Percentiles rank a stretch among this genome's conserved stretches.
Conservation (phyloP, 1,140 invertebrate genomes). For the Aradophagus sp. region DNA sequence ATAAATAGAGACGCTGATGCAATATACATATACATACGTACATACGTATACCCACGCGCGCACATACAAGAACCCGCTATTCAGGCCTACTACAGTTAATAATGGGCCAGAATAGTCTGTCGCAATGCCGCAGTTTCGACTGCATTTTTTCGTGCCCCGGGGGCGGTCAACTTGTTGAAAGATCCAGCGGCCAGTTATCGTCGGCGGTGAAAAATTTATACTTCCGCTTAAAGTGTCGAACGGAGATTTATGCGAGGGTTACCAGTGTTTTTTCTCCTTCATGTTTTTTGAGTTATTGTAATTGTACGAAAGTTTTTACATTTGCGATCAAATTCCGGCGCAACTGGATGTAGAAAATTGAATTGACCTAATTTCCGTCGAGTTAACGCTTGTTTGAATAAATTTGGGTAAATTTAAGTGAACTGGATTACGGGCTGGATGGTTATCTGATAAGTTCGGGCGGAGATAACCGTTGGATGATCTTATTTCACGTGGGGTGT, state of each 20-base stretch:
- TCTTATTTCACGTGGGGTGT: too few relatives aligned
- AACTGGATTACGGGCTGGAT: too few relatives aligned
- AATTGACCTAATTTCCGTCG: too few relatives aligned
- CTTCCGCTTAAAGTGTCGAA: conserved; percentile 16
- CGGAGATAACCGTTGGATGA: too few relatives aligned
- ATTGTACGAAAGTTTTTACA: conserved; percentile 2
- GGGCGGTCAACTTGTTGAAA: conserved; percentile 37
- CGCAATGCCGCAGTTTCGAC: conserved; percentile 39
- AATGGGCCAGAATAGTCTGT: conserved; percentile 61
- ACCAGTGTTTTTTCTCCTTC: conserved; percentile 1
- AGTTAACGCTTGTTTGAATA: too few relatives aligned
- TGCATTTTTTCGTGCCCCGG: conserved; percentile 25
- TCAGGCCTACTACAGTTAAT: conserved; percentile 60
- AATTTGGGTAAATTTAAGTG: too few relatives aligned
- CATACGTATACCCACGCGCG: too few relatives aligned
- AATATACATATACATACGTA: too few relatives aligned
- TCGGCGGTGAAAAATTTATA: conserved; percentile 23
- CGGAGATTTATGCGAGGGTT: conserved; percentile 7
- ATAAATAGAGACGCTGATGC: conserved; percentile 38
- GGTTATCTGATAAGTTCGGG: too few relatives aligned
- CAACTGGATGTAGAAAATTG: too few relatives aligned
- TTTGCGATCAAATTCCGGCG: not conserved
- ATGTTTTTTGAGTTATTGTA: too few relatives aligned
- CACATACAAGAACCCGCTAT: conserved; percentile 11
- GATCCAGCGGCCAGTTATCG: conserved; percentile 7